Base-by-base conservation (phyloP, 2,113 vertebrate species). In the Dipodomys spectabilis region DNA sequence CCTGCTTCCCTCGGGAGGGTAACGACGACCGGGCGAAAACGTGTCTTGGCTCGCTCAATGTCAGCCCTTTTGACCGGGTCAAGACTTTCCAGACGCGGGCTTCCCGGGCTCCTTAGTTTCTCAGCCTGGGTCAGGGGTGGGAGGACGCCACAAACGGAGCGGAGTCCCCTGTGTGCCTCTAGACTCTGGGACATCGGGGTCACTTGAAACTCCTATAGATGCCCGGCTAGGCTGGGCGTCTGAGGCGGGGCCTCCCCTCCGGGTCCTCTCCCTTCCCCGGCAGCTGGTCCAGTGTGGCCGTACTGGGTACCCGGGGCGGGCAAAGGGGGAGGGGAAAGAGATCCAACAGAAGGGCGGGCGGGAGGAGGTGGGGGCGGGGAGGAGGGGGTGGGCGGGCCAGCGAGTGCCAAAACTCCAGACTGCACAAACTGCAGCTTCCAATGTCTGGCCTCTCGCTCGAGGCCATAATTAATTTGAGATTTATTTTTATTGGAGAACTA, bases 401-500 rank as follows among this genome's bases (percentile, higher is more conserved):
- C 85, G 91, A 98, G 97, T 97, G 97, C 98, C 98, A 97, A 97
- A 97, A 97, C 98, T 97, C 90, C 97, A 98, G 99, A 97, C 98
- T 99, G 98, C 98, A 98, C 98, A 96, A 57, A 98, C 98, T 98
- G 98, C 98, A 98, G 98, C 98, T 98, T 98, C 98, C 98, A 99
- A 98, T 97, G 99, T 99, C 99, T 99, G 99, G 98, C 98, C 99
- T 98, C 98, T 99, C 97, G 98, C 99, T 99, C 97, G 96, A 98
- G 99, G 99, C 99, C 99, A 99, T 99, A 99, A 99, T 99, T 99
- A 99, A 99, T 99, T 99, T 99, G 99, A 99, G 99, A 99, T 99
- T 99, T 99, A 99, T 99, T 99, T 99, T 99, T 99, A 99, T 99
- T 99, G 99, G 99, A 99, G 98, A 99, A 98, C 98, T 98, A 98